Evolutionary conservation across 2,888 invertebrate species (phyloP).

Genomic region (Glaucopsyche alexis): DNA sequence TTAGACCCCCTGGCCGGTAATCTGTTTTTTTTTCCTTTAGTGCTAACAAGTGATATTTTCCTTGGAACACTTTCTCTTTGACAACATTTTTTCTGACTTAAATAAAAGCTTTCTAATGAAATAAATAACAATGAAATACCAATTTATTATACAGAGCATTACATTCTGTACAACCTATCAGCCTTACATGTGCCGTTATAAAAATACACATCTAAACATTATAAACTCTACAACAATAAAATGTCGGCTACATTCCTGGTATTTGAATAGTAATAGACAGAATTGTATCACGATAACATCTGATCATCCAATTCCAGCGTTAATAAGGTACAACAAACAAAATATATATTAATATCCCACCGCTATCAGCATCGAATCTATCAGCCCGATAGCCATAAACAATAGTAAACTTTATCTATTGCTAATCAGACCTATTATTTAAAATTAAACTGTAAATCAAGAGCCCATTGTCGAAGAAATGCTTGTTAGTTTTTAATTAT

Average conservation of each 20-base stretch:
- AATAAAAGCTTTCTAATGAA: too few species aligned
- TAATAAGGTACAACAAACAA: slow-evolving; percentile 28
- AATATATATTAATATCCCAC: slow-evolving; percentile 22
- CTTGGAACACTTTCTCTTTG: too few species aligned
- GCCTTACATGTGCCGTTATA: not conserved
- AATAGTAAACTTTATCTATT: not conserved
- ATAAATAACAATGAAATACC: too few species aligned
- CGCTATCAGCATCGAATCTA: slow-evolving; percentile 8
- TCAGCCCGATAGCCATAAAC: slow-evolving; percentile 17
- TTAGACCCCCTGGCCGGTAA: too few species aligned
- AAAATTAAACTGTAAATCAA: slow-evolving; percentile 29
- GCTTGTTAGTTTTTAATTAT: slow-evolving; percentile 26
- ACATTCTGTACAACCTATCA: too few species aligned
- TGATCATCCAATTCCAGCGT: slow-evolving; percentile 42
- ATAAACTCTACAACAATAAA: slow-evolving; percentile 31
- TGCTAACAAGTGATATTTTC: too few species aligned
- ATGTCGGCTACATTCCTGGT: slow-evolving; percentile 41
- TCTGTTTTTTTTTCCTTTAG: too few species aligned
- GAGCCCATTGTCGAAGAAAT: slow-evolving; percentile 1
- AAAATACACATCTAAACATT: slow-evolving; percentile 32
- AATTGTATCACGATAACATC: slow-evolving; percentile 54
- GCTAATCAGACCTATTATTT: slow-evolving; percentile 27
- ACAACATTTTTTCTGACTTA: too few species aligned
- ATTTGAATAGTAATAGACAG: slow-evolving; percentile 51
- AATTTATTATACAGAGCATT: too few species aligned